Evolutionary conservation across 2,113 vertebrate species (phyloP), one percentile per base, ranked within the genome.

Genomic region (Cettia cetti): DNA sequence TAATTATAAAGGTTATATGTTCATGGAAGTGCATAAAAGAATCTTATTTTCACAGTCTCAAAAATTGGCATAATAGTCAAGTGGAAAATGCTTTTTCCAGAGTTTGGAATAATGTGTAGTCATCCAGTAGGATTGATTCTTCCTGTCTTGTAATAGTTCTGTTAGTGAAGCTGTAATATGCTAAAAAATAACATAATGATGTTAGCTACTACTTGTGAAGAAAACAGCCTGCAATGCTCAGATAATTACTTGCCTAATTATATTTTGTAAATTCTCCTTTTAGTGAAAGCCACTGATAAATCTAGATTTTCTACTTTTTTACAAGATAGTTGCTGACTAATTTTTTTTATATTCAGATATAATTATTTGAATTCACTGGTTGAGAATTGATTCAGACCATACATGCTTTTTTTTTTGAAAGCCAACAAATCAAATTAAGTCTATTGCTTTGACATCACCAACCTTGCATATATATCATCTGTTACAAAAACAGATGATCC

Each of bases 401-500:
- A 61, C 11, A 1, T 16, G 0, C 7, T 37, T 49, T 59, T 27
- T 18, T 31, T n/a, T 27, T 9, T 45, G 9, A 22, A 82, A 81
- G 20, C 35, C n/a, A 61, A 6, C 9, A 75, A 71, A 79, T 82
- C 12, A 37, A 44, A 9, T 80, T 80, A 57, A 81, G 31, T 35
- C 39, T 31, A 2, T 66, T 85, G 35, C 24, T 26, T 68, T 93
- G 63, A 24, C 79, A 59, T 35, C 40, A 47, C n/a, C 37, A 61
- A 6, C 45, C n/a, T 91, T 94, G 37, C 65, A 37, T 78, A 4
- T 14, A 2, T 65, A 22, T 28, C 13, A 30, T 56, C 22, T 59
- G 6, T 86, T 72, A 80, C 7, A 57, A 63, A 89, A 83, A 28
- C 50, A 89, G 61, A 63, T 94, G 72, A 94, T 86, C 45, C 21